These are phyloP conservation scores for Dolomedes plantarius DNA, from an alignment of 2,888 invertebrate species.

Conservation along the genomic window DNA sequence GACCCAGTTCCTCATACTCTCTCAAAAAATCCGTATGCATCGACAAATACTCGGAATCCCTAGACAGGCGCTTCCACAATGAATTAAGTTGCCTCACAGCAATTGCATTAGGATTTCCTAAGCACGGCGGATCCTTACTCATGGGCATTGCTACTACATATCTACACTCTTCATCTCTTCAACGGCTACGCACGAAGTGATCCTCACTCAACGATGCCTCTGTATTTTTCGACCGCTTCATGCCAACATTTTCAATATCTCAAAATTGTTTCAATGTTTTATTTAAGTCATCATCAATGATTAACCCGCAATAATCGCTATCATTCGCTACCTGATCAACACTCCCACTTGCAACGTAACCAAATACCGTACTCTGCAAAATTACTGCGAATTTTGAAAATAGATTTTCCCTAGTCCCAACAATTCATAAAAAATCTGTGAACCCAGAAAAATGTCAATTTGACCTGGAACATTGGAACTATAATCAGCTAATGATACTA, in stretches of 20 bases:
- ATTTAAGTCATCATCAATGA: background rate
- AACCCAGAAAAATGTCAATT: too few species aligned
- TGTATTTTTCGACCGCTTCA: background rate
- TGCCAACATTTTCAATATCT: background rate
- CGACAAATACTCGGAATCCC: background rate
- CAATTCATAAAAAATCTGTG: too few species aligned
- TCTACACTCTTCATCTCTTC: background rate
- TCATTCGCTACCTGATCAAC: too few species aligned
- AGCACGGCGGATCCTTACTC: constrained; percentile 9
- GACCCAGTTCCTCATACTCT: background rate
- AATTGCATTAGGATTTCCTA: constrained; percentile 1
- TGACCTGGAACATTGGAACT: too few species aligned
- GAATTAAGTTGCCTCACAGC: background rate
- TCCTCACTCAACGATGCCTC: background rate
- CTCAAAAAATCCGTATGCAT: too few species aligned
- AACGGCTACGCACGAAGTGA: background rate
- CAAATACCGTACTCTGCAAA: too few species aligned
- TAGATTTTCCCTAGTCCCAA: too few species aligned
- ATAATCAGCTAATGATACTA: too few species aligned
- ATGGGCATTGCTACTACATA: constrained; percentile 19
- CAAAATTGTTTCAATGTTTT: too few species aligned
- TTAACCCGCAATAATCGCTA: background rate
- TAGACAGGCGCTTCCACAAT: background rate
- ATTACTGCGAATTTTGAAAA: too few species aligned
- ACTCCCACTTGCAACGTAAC: too few species aligned